Conservation (phyloP, 1,140 invertebrate genomes). For the Oryctes rhinoceros region DNA sequence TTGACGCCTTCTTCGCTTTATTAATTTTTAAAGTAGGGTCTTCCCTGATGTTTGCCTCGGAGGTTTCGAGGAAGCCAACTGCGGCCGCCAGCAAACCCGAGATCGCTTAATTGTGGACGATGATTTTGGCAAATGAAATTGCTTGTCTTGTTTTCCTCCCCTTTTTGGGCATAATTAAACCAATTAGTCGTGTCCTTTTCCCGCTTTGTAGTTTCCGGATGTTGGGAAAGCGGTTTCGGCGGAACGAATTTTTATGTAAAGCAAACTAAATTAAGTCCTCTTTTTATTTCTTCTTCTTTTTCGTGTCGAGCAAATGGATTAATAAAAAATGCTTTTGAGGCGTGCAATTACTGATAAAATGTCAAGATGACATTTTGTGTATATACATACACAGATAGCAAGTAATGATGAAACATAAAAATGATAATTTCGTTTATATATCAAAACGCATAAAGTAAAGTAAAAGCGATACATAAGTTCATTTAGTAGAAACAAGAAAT, state of each 20-base stretch:
- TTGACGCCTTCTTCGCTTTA: slow-evolving; percentile 29
- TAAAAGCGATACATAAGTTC: too few relatives aligned
- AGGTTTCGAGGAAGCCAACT: neutral
- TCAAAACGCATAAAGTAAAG: too few relatives aligned
- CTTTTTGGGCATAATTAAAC: slow-evolving; percentile 22
- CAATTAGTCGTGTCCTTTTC: neutral
- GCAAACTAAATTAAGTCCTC: neutral
- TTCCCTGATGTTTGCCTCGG: neutral
- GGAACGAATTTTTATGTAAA: neutral
- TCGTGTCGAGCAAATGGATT: neutral
- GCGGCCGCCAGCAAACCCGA: neutral
- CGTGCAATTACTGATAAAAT: too few relatives aligned
- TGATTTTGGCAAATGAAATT: slow-evolving; percentile 31
- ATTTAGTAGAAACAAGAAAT: too few relatives aligned
- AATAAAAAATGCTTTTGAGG: too few relatives aligned
- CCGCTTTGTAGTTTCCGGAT: neutral
- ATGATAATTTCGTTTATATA: too few relatives aligned
- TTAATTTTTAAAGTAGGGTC: slow-evolving; percentile 37
- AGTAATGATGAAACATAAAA: too few relatives aligned
- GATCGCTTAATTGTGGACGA: slow-evolving; percentile 22
- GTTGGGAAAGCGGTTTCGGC: neutral
- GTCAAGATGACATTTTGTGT: too few relatives aligned
- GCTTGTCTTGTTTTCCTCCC: slow-evolving; percentile 2
- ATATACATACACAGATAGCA: too few relatives aligned
- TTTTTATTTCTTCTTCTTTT: neutral